A percentile compares a stretch with the other conserved stretches of the same genome.
Evolutionary conservation across 2,888 invertebrate species (phyloP).

Genomic region (Cerceris rybyensis): DNA sequence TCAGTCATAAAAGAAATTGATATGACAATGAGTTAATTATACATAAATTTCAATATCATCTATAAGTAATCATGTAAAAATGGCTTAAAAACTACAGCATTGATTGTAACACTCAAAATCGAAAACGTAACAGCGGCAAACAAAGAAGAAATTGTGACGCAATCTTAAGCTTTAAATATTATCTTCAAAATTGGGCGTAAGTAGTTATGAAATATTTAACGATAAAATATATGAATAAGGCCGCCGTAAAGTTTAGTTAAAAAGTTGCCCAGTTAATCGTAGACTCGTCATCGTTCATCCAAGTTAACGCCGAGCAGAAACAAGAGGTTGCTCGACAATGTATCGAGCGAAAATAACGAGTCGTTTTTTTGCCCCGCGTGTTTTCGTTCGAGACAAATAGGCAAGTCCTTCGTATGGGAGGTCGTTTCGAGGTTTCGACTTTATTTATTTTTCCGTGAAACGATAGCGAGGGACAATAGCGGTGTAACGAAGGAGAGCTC

Average conservation of each 20-base stretch:
- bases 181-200: background rate
- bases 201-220: background rate
- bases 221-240: background rate
- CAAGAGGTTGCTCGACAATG: background rate
- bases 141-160: too few relatives aligned
- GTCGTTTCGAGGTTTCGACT: slow-evolving; percentile 16
- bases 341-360: slow-evolving; percentile 20
- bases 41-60: too few relatives aligned
- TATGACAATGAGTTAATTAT: too few relatives aligned
- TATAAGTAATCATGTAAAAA: too few relatives aligned
- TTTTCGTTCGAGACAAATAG: slow-evolving; percentile 46
- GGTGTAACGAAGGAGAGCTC: slow-evolving; percentile 26
- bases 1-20: too few relatives aligned
- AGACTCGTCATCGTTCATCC: slow-evolving; percentile 19
- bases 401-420: slow-evolving; percentile 28
- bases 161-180: background rate
- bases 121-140: too few relatives aligned
- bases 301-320: slow-evolving; percentile 1
- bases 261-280: background rate
- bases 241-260: background rate
- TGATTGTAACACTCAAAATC: too few relatives aligned
- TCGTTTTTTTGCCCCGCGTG: slow-evolving; percentile 26
- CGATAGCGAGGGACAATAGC: slow-evolving; percentile 26
- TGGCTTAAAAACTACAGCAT: too few relatives aligned
- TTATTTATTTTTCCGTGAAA: slow-evolving; percentile 40